These are phyloP conservation scores for Silvanus unidentatus DNA, from an alignment of 2,888 invertebrate species.

Conservation along the genomic window DNA sequence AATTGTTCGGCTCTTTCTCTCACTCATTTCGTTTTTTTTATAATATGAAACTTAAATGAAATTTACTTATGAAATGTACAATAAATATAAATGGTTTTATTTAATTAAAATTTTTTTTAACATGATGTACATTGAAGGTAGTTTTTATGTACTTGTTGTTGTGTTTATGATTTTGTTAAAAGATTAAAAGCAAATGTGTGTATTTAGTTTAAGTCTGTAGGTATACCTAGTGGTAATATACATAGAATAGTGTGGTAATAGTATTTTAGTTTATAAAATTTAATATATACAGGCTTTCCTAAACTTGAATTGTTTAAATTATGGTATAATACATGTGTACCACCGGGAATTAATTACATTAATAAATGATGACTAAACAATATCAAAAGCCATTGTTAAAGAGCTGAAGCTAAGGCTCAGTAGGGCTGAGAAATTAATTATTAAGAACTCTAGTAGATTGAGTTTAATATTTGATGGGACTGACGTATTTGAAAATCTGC, in stretches of 20 bases:
- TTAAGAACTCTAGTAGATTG: constrained; percentile 27
- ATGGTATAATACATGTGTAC: constrained; percentile 3
- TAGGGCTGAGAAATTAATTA: constrained; percentile 26
- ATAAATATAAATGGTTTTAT: no score
- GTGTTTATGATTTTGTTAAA: no score
- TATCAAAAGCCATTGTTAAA: constrained; percentile 27
- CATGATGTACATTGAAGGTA: no score
- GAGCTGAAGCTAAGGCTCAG: constrained; percentile 23
- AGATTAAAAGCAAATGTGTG: no score
- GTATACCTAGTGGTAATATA: no score
- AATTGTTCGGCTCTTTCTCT: no score
- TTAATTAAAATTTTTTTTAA: no score
- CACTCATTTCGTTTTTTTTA: constrained; percentile 1
- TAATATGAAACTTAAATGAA: constrained; percentile 10
- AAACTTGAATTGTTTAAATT: constrained; percentile 1
- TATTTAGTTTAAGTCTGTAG: no score
- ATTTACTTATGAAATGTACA: constrained; percentile 9
- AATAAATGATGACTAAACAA: constrained; percentile 25
- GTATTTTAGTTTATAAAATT: no score
- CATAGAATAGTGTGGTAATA: no score
- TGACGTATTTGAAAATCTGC: constrained; percentile 22
- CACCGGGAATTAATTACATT: constrained; percentile 20
- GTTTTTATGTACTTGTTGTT: no score
- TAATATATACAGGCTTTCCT: no score
- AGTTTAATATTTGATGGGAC: constrained; percentile 24